Base-by-base conservation (phyloP, 2,113 vertebrate genomes). In the Cottus gobio region DNA sequence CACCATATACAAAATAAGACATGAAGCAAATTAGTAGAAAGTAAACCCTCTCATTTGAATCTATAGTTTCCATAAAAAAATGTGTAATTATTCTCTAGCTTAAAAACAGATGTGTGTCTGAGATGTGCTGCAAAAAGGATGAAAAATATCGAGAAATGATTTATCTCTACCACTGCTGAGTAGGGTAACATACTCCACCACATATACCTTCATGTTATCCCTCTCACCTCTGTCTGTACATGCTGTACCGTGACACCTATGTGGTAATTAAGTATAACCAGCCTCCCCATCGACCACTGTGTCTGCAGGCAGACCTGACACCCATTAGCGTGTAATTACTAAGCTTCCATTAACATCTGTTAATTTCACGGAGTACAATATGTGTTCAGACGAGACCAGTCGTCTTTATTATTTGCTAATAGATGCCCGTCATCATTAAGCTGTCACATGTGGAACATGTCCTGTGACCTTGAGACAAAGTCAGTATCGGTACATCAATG, bases 231-330 rank as follows among this genome's bases (percentile, higher is more conserved):
- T 72, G 61, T 48, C 22, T 72, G 31, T 31, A n/a, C 71, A 68
- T 52, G 58, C 15, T 42, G 44, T 68, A 79, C 22, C n/a, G 22
- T 68, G 75, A 79, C 50, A 81, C 79, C 42, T 79, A 61, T 15
- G 72, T 70, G 26, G 44, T 71, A 46, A 72, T 86, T 76, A 71
- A 86, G 80, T 46, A 63, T 5, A 69, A 61, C 10, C 34, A 44
- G 58, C 28, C 31, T 0, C 37, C 65, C n/a, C 64, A n/a, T 56
- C 24, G 3, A 57, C 18, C 63, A 34, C 67, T 62, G 28, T 39
- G 16, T 68, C 36, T 52, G 54, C 39, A 54, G 58, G 62, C 30
- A 10, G 57, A 56, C 52, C 34, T 73, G 79, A 79, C 75, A 77
- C 48, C 73, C 54, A 67, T 70, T 70, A 76, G 18, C 42, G 2